Conservation (phyloP, 2,888 invertebrate genomes). For the Caenorhabditis sp. region DNA sequence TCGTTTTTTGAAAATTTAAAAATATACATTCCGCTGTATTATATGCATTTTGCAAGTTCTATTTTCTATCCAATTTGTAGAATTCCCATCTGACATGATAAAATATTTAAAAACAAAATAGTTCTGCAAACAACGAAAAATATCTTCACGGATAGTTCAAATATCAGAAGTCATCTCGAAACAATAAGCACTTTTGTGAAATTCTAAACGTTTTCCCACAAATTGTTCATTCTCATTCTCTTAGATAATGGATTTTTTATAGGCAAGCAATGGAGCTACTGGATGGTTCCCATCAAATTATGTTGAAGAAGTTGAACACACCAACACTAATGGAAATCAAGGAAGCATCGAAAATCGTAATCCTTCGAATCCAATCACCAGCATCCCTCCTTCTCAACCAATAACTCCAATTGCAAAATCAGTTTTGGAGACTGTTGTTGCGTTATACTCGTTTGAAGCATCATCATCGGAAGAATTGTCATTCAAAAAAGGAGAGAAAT, state of each 20-base stretch:
- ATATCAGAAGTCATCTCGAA: too few species aligned
- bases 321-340: slow-evolving; percentile 38
- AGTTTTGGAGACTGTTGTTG: slow-evolving; percentile 45
- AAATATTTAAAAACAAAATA: background rate
- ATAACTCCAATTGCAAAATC: slow-evolving; percentile 25
- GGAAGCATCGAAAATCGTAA: slow-evolving; percentile 37
- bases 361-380: slow-evolving; percentile 17
- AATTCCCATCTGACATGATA: too few species aligned
- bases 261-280: slow-evolving; percentile 72
- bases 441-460: slow-evolving; percentile 73
- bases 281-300: slow-evolving; percentile 99
- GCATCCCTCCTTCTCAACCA: background rate
- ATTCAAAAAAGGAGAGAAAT: slow-evolving; percentile 77
- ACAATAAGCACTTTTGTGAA: background rate
- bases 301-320: slow-evolving; percentile 75
- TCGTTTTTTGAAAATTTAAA: too few species aligned
- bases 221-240: background rate
- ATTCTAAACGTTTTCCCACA: background rate
- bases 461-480: slow-evolving; percentile 78
- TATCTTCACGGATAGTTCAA: too few species aligned
- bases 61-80: too few species aligned
- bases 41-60: too few species aligned
- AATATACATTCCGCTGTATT: too few species aligned
- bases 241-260: slow-evolving; percentile 1
- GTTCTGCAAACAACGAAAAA: background rate